Evolutionary conservation across 2,888 invertebrate species (phyloP).

Genomic region (Chrysina gloriosa): DNA sequence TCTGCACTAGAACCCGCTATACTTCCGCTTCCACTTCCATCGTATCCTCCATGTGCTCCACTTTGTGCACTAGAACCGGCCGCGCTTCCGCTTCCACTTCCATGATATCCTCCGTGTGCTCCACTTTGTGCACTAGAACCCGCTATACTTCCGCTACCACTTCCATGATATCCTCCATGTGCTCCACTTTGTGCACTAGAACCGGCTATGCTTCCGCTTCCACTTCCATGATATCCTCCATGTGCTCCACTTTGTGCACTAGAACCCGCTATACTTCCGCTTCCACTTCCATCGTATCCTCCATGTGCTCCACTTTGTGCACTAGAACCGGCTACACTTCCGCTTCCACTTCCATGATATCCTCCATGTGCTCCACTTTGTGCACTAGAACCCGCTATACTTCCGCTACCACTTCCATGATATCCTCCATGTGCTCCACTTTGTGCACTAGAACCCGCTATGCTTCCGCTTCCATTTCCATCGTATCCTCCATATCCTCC

Average conservation of each 20-base stretch:
- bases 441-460: neutral
- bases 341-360: neutral
- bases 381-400: neutral
- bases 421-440: neutral
- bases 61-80: neutral
- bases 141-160: neutral
- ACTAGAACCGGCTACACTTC: neutral
- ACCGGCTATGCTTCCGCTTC: neutral
- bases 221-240: neutral
- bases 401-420: neutral
- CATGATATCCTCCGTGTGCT: neutral
- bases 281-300: too few relatives aligned
- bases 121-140: neutral
- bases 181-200: neutral
- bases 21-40: neutral
- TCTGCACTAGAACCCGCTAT: neutral
- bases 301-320: neutral
- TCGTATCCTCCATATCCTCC: too few relatives aligned
- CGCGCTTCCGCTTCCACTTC: neutral
- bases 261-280: too few relatives aligned
- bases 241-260: neutral
- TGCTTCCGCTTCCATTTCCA: neutral
- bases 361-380: neutral
- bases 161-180: neutral
- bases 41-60: neutral